Percentiles rank a stretch among this genome's conserved stretches.
Conservation (phyloP, 2,797 vertebrate genomes). For the Myotis findleyi region DNA sequence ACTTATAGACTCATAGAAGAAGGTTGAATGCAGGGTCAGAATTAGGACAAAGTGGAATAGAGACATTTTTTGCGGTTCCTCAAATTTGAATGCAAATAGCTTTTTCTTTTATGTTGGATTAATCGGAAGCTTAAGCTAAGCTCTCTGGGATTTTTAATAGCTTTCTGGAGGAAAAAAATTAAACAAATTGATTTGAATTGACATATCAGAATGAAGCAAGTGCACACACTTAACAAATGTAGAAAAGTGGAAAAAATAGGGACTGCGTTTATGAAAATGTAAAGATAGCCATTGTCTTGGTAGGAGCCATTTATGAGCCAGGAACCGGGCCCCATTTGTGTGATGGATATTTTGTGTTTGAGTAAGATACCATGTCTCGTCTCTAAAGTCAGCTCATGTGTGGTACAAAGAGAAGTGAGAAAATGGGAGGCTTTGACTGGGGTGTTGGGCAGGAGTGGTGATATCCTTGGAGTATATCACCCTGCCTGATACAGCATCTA, state of each 20-base stretch:
- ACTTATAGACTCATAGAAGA: not conserved
- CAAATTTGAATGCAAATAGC: conserved; percentile 52
- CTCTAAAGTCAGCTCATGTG: not conserved
- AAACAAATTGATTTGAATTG: conserved; percentile 71
- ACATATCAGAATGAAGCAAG: conserved; percentile 53
- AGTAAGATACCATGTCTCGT: not conserved
- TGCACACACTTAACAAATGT: conserved; percentile 21
- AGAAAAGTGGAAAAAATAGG: conserved; percentile 13
- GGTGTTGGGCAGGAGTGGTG: too few species aligned
- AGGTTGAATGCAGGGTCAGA: not conserved
- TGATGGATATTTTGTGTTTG: not conserved
- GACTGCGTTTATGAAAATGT: conserved; percentile 31
- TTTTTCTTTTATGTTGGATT: conserved; percentile 66
- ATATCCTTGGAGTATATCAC: too few species aligned
- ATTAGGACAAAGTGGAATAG: not conserved
- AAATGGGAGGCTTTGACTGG: too few species aligned
- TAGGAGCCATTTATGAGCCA: not conserved
- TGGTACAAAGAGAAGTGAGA: too few species aligned
- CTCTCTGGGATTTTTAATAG: conserved; percentile 65
- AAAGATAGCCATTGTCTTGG: not conserved
- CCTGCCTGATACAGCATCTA: too few species aligned
- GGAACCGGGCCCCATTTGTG: not conserved
- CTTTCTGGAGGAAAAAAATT: conserved; percentile 52
- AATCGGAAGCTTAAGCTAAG: conserved; percentile 64
- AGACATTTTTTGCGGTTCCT: conserved; percentile 33